phyloP scores from a whole-genome alignment of 35 echinoderm and acorn worm genomes.

The Diadema setosum region DNA sequence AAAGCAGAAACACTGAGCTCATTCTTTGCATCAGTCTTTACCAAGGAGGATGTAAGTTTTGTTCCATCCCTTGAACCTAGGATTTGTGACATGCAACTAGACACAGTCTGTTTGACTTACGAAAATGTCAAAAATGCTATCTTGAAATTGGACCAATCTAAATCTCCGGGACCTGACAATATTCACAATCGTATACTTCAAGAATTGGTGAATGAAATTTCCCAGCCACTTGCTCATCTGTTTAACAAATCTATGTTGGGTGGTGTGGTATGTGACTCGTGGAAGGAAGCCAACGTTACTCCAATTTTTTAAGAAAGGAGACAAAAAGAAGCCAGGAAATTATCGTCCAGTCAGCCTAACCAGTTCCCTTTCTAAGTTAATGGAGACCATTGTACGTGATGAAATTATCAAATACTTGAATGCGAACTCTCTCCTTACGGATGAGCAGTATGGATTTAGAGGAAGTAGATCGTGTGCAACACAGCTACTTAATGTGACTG shows the following conservation, averaged over 20 bases:
- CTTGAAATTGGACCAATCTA: background rate
- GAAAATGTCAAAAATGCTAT: background rate
- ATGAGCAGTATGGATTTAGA: conserved; percentile 33
- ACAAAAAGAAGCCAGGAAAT: conserved; percentile 37
- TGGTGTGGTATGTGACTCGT: background rate
- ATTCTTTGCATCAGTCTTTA: conserved; percentile 11
- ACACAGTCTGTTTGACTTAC: background rate
- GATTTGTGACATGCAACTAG: background rate
- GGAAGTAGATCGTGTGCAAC: conserved; percentile 28
- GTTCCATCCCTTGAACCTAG: background rate
- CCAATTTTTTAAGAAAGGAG: conserved; percentile 53
- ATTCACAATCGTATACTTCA: background rate
- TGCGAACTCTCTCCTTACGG: background rate
- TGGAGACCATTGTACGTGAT: conserved; percentile 8
- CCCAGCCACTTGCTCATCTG: background rate
- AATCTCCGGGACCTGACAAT: background rate
- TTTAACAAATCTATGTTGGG: conserved; percentile 7
- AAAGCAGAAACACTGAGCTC: conserved; percentile 11
- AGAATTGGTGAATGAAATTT: background rate
- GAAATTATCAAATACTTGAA: background rate
- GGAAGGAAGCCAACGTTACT: conserved; percentile 36
- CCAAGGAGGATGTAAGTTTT: background rate
- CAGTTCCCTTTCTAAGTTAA: conserved; percentile 10
- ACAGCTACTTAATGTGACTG: background rate
- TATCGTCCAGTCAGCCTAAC: conserved; percentile 54